Conservation (phyloP, 1,140 invertebrate genomes). For the Nomia melanderi region DNA sequence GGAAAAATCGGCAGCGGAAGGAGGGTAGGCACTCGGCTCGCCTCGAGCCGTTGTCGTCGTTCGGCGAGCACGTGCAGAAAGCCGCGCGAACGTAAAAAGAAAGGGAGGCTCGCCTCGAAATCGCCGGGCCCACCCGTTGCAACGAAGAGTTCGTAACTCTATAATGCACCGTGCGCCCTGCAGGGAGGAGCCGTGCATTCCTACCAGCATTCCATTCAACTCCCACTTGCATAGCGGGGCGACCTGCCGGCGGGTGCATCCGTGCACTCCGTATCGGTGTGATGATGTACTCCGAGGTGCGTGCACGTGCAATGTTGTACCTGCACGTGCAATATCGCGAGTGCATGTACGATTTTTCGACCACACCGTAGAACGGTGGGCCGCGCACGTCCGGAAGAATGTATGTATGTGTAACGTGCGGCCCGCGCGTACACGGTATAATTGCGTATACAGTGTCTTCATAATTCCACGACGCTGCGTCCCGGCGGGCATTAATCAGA, state of each 20-base stretch:
- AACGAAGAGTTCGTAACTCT: slow-evolving; percentile 65
- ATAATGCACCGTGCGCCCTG: slow-evolving; percentile 61
- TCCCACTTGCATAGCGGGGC: slow-evolving; percentile 56
- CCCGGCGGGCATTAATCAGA: slow-evolving; percentile 9
- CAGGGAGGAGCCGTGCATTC: slow-evolving; percentile 61
- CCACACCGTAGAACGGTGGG: background rate
- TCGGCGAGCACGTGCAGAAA: slow-evolving; percentile 43
- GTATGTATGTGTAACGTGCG: background rate
- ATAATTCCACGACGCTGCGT: slow-evolving; percentile 20
- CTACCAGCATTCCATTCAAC: slow-evolving; percentile 61
- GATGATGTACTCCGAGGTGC: slow-evolving; percentile 40
- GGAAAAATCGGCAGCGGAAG: too few species aligned
- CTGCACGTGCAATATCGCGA: slow-evolving; percentile 45
- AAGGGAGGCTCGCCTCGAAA: slow-evolving; percentile 42
- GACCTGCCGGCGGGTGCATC: slow-evolving; percentile 56
- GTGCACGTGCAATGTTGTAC: slow-evolving; percentile 35
- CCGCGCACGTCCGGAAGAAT: background rate
- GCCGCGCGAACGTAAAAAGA: slow-evolving; percentile 47
- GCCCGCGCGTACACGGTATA: background rate
- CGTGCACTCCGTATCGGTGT: slow-evolving; percentile 43
- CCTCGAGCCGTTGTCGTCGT: slow-evolving; percentile 32
- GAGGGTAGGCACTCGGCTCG: background rate
- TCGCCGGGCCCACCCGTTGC: slow-evolving; percentile 61
- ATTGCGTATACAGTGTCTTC: slow-evolving; percentile 27
- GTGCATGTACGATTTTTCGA: slow-evolving; percentile 37